Evolutionary conservation across 2,888 invertebrate genomes (phyloP), one percentile per base, ranked within the genome.

Genomic region (Drosophila percnosoma): DNA sequence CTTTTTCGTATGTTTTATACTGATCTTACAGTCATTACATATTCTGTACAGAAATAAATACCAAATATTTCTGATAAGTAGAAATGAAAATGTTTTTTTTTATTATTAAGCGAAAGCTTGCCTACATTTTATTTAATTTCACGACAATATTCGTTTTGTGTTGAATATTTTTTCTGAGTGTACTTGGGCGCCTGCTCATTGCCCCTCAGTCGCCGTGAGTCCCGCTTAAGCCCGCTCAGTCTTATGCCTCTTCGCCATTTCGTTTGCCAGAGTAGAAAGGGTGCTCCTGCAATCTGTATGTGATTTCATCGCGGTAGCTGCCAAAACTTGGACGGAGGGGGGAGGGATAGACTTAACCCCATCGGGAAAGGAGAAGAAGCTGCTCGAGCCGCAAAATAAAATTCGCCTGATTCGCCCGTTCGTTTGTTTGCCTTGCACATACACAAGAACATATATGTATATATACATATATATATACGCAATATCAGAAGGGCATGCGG

Each of bases 391-490:
- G 57, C 68, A 82, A 67, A 71, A 66, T 78, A 81, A 82, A 82
- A 66, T 81, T 78, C 58, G 67, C 21, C 51, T 58, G 62, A 33
- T 40, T 63, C 40, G 48, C 52, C 68, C 58, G 29, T 45, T 45
- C 45, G 60, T 59, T 79, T 67, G 70, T 77, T 80, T 69, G 78
- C 69, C 58, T 55, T 73, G 76, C 83, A 87, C 83, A 87, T 86
- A 74, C 15, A 73, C 81, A 62, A 54, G 64, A 68, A 75, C 68
- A 78, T 66, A 55, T 36, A 52, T 15, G 27, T 21, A 27, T 40
- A 21, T 49, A 13, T 51, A 11, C n/a, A 24, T 53, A 29, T 38
- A 38, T 40, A 15, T 52, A 45, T 67, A 21, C 13, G 42, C 21
- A 7, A 21, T 15, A 45, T 21, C 21, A 13, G 13, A 45, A 8